Evolutionary conservation across 2,113 vertebrate species (phyloP).

Genomic region (Vulpes lagopus): DNA sequence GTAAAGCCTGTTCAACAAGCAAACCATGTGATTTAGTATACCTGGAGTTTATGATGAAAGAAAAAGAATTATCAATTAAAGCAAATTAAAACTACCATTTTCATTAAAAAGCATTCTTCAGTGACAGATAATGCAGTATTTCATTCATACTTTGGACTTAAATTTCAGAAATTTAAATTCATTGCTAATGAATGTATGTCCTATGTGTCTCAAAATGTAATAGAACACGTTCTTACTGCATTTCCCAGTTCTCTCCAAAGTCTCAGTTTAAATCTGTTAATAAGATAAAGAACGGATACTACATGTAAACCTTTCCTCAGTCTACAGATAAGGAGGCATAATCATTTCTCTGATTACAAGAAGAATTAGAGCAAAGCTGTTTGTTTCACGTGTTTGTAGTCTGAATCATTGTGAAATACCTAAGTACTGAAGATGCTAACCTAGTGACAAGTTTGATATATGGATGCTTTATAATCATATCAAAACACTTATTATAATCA

Average conservation of each 20-base stretch:
- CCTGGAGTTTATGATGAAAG: constrained; percentile 86
- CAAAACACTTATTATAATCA: neutral
- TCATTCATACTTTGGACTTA: neutral
- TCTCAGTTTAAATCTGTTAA: neutral
- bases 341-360: neutral
- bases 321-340: neutral
- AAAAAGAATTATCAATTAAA: neutral
- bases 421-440: neutral
- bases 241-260: neutral
- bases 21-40: constrained; percentile 97
- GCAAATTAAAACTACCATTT: neutral
- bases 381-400: neutral
- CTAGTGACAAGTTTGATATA: neutral
- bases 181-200: neutral
- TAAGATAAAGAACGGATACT: neutral
- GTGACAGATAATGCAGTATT: neutral
- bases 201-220: neutral
- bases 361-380: neutral
- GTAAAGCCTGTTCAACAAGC: constrained; percentile 94
- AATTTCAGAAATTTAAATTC: constrained; percentile 34
- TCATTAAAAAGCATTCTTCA: neutral
- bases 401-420: neutral
- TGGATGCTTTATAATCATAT: neutral
- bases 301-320: neutral
- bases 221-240: neutral